Percentiles rank a stretch among this genome's conserved stretches.
These are phyloP conservation scores for Tipula lateralis DNA, from an alignment of 2,888 invertebrate species.

Conservation along the genomic window DNA sequence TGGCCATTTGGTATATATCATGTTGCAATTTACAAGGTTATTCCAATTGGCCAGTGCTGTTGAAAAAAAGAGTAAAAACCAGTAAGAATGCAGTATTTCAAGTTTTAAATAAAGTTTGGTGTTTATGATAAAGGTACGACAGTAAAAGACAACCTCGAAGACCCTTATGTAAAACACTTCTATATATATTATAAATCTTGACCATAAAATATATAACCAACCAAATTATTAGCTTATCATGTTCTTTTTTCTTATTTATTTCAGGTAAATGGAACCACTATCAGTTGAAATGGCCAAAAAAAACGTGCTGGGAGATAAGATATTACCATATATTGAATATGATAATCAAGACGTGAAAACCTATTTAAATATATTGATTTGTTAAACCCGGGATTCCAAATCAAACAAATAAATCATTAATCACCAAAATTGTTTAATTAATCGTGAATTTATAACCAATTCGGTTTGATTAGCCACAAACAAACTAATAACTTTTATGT, in stretches of 20 bases:
- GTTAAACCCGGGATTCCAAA: background rate
- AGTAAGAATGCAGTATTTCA: too few species aligned
- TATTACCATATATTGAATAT: background rate
- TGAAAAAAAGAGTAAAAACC: too few species aligned
- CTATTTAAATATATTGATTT: background rate
- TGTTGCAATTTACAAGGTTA: too few species aligned
- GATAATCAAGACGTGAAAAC: background rate
- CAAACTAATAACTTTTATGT: background rate
- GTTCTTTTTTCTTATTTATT: background rate
- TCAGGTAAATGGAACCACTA: background rate
- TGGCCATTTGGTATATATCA: too few species aligned
- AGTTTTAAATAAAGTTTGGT: too few species aligned
- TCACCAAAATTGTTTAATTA: background rate
- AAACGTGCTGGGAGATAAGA: background rate
- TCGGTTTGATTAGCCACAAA: background rate
- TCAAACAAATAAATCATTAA: slow-evolving; percentile 6
- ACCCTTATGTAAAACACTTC: too few species aligned
- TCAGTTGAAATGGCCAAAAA: background rate
- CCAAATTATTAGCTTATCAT: too few species aligned
- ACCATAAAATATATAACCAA: too few species aligned
- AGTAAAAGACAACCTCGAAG: too few species aligned
- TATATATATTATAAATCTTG: too few species aligned
- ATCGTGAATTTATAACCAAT: background rate
- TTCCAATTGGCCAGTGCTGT: too few species aligned
- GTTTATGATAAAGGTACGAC: too few species aligned